Base-by-base conservation (phyloP, 2,888 invertebrate species). In the Polydrusus pterygomalis region DNA sequence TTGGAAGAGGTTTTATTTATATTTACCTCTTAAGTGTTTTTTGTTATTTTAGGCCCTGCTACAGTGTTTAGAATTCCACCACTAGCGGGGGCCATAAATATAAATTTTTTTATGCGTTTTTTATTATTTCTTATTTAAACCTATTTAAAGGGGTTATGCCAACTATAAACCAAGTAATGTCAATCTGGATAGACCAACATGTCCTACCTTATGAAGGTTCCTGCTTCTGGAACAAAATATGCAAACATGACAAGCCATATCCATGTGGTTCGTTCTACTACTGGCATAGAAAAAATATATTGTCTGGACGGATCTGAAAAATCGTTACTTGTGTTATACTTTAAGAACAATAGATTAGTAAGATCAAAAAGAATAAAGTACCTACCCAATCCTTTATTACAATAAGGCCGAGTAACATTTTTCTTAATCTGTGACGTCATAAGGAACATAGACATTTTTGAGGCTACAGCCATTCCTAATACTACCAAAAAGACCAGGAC, bases 161-260 rank as follows among this genome's bases (percentile, higher is more conserved):
- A n/a, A n/a, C n/a, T n/a, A n/a, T n/a, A n/a, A n/a, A n/a, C n/a
- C n/a, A n/a, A n/a, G n/a, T n/a, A n/a, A n/a, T n/a, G n/a, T n/a
- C n/a, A n/a, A n/a, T n/a, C n/a, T n/a, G n/a, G n/a, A 13, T 54
- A 6, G 25, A 8, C 11, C 11, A 47, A n/a, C n/a, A n/a, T n/a
- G 13, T 54, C 9, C 1, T 60, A 70, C 73, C 79, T 79, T 15
- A 82, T 38, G 81, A 96, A 92, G 9, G 92, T 91, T 13, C 94
- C 92, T 0, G 93, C 75, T 88, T 97, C 96, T 0, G 97, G 96
- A 20, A 93, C 88, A 49, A 92, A 89, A 84, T 95, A 95, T 20
- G 93, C 92, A 80, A 95, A 91, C 51, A 95, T 88, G 34, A 95
- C 86, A 62, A 93, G 91, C 95, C 96, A 96, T 13, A 94, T 91